Percentiles rank a stretch among this genome's conserved stretches.
Conservation (phyloP, 1,140 invertebrate species). For the Heliconius nattereri region DNA sequence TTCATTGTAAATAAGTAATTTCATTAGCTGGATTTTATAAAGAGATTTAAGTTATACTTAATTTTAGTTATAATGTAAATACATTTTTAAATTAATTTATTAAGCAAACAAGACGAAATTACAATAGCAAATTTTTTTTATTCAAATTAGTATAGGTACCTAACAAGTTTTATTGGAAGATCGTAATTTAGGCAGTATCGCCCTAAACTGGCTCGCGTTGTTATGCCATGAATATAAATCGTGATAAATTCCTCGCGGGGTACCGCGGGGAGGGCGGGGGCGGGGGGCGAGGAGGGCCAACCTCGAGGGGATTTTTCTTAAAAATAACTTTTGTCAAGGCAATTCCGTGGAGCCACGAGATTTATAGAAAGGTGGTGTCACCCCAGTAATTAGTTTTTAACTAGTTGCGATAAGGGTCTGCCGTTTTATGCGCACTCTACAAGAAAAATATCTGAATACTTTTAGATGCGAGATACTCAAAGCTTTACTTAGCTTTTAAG, state of each 20-base stretch:
- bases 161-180: conserved; percentile 60
- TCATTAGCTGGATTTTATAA: neutral
- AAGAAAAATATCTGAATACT: conserved; percentile 26
- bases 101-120: neutral
- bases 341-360: conserved; percentile 73
- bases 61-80: neutral
- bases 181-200: conserved; percentile 75
- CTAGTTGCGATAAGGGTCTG: conserved; percentile 80
- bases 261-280: conserved; percentile 46
- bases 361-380: conserved; percentile 80
- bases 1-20: neutral
- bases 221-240: conserved; percentile 82
- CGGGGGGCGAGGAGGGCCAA: conserved; percentile 52
- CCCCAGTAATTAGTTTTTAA: conserved; percentile 81
- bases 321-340: conserved; percentile 81
- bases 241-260: conserved; percentile 79
- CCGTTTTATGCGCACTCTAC: conserved; percentile 62
- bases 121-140: neutral
- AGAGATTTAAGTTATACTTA: neutral
- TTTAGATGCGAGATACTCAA: conserved; percentile 25
- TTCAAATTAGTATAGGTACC: conserved; percentile 20
- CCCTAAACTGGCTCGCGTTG: conserved; percentile 76
- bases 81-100: neutral
- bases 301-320: conserved; percentile 80
- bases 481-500: conserved; percentile 6